phyloP scores from a whole-genome alignment of 2,113 vertebrate species.

The Triplophysa tibetana region DNA sequence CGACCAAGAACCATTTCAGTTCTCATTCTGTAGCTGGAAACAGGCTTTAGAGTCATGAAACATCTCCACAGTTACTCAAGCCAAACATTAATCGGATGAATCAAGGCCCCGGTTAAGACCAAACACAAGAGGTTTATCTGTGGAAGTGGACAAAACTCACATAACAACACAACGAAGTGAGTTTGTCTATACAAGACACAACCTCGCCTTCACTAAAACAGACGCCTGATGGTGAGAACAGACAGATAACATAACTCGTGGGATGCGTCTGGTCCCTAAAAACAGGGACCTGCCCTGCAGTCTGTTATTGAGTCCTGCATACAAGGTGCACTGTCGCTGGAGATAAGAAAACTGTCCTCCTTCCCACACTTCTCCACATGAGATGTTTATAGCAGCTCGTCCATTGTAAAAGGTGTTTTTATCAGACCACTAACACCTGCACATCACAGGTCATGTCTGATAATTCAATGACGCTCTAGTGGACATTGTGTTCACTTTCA shows the following conservation, averaged over 20 bases:
- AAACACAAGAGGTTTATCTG: constrained; percentile 3
- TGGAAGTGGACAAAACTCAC: background rate
- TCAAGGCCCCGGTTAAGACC: constrained; percentile 1
- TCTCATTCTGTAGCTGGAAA: too few species aligned
- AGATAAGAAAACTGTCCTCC: constrained; percentile 14
- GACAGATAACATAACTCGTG: background rate
- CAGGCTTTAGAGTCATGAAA: background rate
- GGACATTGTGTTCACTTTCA: background rate
- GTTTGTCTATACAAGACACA: constrained; percentile 31
- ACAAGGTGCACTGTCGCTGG: background rate
- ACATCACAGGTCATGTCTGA: background rate
- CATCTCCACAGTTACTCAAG: constrained; percentile 28
- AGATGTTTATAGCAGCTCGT: background rate
- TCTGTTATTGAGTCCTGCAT: background rate
- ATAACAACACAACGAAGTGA: constrained; percentile 9
- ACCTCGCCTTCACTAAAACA: background rate
- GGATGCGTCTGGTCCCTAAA: background rate
- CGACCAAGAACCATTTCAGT: background rate
- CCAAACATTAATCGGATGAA: background rate
- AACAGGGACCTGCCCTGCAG: background rate
- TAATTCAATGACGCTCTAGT: background rate
- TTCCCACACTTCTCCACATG: background rate
- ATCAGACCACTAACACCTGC: background rate
- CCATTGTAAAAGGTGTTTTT: background rate
- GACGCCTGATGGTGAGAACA: background rate